phyloP scores from a whole-genome alignment of 92 coral and sea anemone species.

The Epizoanthus rinbou region DNA sequence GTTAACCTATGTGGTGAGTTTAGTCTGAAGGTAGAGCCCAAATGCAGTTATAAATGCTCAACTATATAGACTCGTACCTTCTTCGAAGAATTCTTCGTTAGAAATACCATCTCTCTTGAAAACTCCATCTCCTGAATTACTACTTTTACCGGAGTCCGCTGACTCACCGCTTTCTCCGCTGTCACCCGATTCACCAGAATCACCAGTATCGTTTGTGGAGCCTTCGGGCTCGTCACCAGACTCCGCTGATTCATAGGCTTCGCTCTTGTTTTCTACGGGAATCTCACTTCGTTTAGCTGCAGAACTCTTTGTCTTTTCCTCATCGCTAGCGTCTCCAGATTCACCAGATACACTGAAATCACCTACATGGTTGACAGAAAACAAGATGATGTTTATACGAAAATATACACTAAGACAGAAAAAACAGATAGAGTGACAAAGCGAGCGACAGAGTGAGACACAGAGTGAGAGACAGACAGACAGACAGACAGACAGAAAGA shows the following conservation, averaged over 20 bases:
- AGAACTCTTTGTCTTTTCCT: slow-evolving; percentile 45
- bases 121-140: slow-evolving; percentile 46
- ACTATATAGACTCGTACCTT: too few species aligned
- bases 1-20: too few species aligned
- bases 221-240: slow-evolving; percentile 42
- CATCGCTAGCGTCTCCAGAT: slow-evolving; percentile 51
- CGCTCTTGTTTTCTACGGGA: slow-evolving; percentile 41
- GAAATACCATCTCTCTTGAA: neutral
- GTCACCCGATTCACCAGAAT: slow-evolving; percentile 46
- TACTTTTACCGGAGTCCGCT: slow-evolving; percentile 43
- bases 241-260: slow-evolving; percentile 34
- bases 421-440: too few species aligned
- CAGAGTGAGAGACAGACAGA: too few species aligned
- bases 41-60: too few species aligned
- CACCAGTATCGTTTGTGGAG: slow-evolving; percentile 38
- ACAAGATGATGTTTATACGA: too few species aligned
- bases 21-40: too few species aligned
- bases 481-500: too few species aligned
- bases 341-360: slow-evolving; percentile 33
- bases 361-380: neutral
- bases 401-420: too few species aligned
- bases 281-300: slow-evolving; percentile 55
- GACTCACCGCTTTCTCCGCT: slow-evolving; percentile 50
- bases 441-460: too few species aligned
- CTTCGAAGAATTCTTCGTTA: too few species aligned